These are phyloP conservation scores for Calyptomena viridis DNA, from an alignment of 2,113 vertebrate genomes.

Conservation along the genomic window DNA sequence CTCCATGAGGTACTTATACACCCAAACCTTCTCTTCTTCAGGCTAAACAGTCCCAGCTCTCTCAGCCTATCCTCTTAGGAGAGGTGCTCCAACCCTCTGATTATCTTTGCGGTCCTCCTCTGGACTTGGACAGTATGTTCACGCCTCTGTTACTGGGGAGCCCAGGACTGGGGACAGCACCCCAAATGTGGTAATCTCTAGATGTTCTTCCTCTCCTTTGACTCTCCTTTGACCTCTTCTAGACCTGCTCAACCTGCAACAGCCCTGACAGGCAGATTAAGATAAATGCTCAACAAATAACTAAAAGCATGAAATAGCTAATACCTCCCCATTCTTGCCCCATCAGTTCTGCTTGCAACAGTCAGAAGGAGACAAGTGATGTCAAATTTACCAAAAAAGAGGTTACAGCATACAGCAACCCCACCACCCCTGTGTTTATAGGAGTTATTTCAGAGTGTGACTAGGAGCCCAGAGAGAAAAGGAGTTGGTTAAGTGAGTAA, in stretches of 20 bases:
- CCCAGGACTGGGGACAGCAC: neutral
- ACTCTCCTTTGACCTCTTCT: neutral
- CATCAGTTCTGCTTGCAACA: neutral
- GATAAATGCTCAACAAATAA: neutral
- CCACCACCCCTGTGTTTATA: rapidly evolving
- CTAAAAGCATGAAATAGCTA: neutral
- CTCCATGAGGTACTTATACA: neutral
- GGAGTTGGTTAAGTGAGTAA: neutral
- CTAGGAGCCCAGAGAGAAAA: neutral
- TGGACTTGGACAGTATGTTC: neutral
- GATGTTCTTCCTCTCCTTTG: neutral
- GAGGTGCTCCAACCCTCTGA: neutral
- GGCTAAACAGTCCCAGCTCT: neutral
- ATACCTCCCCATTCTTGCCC: neutral
- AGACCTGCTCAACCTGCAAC: neutral
- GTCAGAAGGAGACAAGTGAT: neutral
- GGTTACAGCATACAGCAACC: neutral
- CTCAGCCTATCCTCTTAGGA: neutral
- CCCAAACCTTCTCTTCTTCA: neutral
- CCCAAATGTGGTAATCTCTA: neutral
- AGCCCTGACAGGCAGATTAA: neutral
- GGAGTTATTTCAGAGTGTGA: neutral
- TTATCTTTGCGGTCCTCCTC: neutral
- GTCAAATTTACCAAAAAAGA: neutral
- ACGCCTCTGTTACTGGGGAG: neutral